Base-by-base conservation (phyloP, 2,113 vertebrate species). In the Lepisosteus oculatus region DNA sequence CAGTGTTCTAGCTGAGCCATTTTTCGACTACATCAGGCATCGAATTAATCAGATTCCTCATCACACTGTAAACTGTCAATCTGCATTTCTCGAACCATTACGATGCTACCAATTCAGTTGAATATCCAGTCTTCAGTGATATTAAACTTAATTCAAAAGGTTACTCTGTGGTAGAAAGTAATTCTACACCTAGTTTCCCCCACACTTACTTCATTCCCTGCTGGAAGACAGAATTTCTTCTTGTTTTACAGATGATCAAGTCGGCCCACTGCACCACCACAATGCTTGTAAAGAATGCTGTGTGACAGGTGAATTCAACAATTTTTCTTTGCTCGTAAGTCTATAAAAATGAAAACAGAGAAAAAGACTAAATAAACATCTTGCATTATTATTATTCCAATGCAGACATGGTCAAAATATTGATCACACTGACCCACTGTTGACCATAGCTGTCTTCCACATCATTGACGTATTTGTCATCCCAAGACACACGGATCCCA, bases 311-410 rank as follows among this genome's bases (percentile, higher is more conserved):
- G 81, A 95, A 98, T 89, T 97, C 96, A 69, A 97, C 94, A 69
- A 97, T 96, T 88, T 98, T 98, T 55, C 96, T 93, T 85, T 97
- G 96, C 84, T 98, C 95, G 0, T 97, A 98, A 0, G 96, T 97
- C 96, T 97, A 76, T 62, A 65, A 65, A 54, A 41, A 67, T 59
- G 13, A 41, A 67, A 41, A 0, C 0, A 15, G 6, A 3, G 0
- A 14, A 17, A 9, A 8, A 44, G 15, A 15, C 54, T 42, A 13
- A 17, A 14, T 0, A 44, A 8, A 43, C 13, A 3, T 1, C 0
- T 8, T 17, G 6, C 13, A 41, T 15, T 4, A 13, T 12, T 8
- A 17, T 6, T 0, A 0, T 0, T 1, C 0, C 55, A 14, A 51
- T 61, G 14, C 3, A 42, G 61, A 43, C 2, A 62, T 3, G 12